Evolutionary conservation across 2,888 invertebrate species (phyloP).

Genomic region (Nezara viridula): DNA sequence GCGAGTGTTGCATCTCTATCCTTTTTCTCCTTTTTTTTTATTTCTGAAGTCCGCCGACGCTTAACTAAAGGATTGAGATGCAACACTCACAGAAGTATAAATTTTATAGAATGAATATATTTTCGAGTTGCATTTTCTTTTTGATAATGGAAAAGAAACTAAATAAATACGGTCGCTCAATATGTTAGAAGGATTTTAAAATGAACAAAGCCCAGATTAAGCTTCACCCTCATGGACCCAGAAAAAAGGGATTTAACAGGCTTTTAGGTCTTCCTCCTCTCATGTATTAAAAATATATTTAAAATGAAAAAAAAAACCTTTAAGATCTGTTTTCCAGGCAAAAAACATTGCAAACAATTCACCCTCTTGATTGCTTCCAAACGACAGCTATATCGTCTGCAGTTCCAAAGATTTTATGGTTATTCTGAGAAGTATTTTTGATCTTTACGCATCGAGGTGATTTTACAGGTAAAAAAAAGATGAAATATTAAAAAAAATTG

Average conservation of each 20-base stretch:
- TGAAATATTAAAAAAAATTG: no score
- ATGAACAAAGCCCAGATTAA: constrained; percentile 10
- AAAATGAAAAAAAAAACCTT: not conserved
- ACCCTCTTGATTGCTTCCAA: no score
- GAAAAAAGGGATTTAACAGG: not conserved
- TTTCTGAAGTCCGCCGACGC: no score
- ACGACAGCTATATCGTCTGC: no score
- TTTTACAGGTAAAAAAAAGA: no score
- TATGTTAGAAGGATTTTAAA: not conserved
- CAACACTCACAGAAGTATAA: not conserved
- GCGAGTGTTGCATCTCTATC: no score
- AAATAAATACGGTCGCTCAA: not conserved
- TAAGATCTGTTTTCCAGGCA: not conserved
- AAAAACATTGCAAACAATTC: not conserved
- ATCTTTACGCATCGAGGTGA: no score
- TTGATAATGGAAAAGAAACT: not conserved
- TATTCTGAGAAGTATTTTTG: no score
- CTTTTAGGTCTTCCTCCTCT: constrained; percentile 1
- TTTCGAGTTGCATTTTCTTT: not conserved
- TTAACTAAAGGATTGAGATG: no score
- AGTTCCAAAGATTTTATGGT: no score
- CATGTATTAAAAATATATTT: constrained; percentile 9
- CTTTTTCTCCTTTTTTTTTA: no score
- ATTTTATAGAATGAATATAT: not conserved
- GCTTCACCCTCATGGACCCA: not conserved